A percentile compares a stretch with the other conserved stretches of the same genome.
phyloP scores from a whole-genome alignment of 23 tunicate species.

The Botrylloides violaceus region DNA sequence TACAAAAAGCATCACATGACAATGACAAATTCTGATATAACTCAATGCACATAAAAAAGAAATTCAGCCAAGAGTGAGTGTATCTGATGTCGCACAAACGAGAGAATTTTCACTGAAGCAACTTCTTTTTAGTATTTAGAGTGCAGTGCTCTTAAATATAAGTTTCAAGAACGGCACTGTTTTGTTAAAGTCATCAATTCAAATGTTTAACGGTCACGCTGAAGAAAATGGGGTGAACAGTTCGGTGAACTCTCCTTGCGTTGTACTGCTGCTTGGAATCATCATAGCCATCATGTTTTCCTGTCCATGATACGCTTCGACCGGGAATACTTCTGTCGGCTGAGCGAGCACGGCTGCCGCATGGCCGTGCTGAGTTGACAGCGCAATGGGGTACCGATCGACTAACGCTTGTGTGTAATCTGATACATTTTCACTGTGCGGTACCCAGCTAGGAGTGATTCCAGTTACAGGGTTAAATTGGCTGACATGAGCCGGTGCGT shows the following conservation, averaged over 20 bases:
- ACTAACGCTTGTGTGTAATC: constrained; percentile 12
- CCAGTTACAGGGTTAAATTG: not conserved
- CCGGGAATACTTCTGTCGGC: not conserved
- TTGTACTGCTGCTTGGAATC: not conserved
- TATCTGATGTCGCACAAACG: too few relatives aligned
- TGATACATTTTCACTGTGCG: not conserved
- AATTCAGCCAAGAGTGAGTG: too few relatives aligned
- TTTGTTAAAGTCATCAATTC: not conserved
- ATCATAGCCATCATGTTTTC: constrained; percentile 13
- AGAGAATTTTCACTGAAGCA: too few relatives aligned
- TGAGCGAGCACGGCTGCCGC: not conserved
- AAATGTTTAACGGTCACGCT: not conserved
- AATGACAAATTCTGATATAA: too few relatives aligned
- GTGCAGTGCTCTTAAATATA: not conserved
- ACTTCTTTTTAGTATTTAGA: too few relatives aligned
- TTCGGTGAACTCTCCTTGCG: constrained; percentile 5
- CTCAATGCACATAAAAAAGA: too few relatives aligned
- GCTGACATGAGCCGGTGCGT: not conserved
- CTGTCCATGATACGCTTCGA: constrained; percentile 6
- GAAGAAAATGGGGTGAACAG: constrained; percentile 12
- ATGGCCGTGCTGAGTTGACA: constrained; percentile 2
- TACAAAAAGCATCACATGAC: too few relatives aligned
- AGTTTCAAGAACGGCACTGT: not conserved
- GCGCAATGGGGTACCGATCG: constrained; percentile 5
- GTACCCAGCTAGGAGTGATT: not conserved